Base-by-base conservation (phyloP, 2,113 vertebrate species). In the Hylia prasina region DNA sequence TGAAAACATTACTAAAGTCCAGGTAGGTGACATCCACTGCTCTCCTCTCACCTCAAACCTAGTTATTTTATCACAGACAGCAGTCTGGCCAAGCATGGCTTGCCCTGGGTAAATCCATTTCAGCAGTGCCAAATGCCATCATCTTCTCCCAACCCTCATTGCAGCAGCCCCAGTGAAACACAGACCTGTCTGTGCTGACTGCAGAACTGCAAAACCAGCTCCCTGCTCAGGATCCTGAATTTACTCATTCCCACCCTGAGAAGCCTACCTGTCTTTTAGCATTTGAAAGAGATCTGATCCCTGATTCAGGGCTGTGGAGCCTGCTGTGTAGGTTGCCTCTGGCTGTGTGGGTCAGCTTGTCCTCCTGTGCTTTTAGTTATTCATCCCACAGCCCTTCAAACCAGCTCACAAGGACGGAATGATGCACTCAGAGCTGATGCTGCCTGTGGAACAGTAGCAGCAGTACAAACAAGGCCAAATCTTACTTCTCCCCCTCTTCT, bases 321-420 rank as follows among this genome's bases (percentile, higher is more conserved):
- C 37, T 80, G 35, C 39, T 89, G 19, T 64, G 76, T 11, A 40
- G n/a, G 69, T 80, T 81, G 81, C 64, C 77, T 83, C 78, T 80
- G 68, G 72, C 40, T 42, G 39, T 40, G 35, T 42, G 71, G 87
- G 63, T 77, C 76, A 79, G 58, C 40, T 76, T 33, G 21, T 31
- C 37, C 83, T n/a, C 28, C 64, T 73, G 31, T 40, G 64, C 22
- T 72, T 72, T 87, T 39, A n/a, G n/a, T 68, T 93, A 76, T 63
- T 91, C 60, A 89, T 65, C 56, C 69, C 71, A 13, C 40, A 57
- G 44, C 76, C 40, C 65, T 71, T 71, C 61, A 82, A 63, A 86
- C n/a, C 22, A 42, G 70, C 25, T 57, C 39, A 35, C 2, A 7
- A 57, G 61, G 47, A 31, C 1, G 1, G 19, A 24, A 11, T 0